Evolutionary conservation across 2,888 invertebrate species (phyloP).

Genomic region (Drosophila borealis): DNA sequence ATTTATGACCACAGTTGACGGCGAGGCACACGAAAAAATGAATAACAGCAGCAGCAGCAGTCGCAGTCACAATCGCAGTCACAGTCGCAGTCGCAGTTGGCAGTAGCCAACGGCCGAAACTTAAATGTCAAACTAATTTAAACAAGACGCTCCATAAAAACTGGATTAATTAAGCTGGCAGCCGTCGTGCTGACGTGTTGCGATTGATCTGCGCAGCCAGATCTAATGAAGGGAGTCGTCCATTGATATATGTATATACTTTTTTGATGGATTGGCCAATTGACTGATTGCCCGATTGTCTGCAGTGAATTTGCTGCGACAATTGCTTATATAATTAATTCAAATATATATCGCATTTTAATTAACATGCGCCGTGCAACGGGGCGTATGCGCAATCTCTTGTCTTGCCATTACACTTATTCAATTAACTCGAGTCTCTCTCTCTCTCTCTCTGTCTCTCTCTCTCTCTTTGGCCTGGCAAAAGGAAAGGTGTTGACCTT

Average conservation of each 20-base stretch:
- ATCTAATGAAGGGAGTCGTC: constrained; percentile 39
- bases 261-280: constrained; percentile 46
- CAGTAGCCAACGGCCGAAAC: constrained; percentile 47
- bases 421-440: constrained; percentile 61
- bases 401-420: constrained; percentile 64
- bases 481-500: constrained; percentile 82
- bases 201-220: neutral
- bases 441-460: constrained; percentile 3
- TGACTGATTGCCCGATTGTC: constrained; percentile 23
- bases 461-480: constrained; percentile 22
- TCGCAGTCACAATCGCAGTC: constrained; percentile 17
- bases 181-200: constrained; percentile 33
- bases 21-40: constrained; percentile 24
- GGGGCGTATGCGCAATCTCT: constrained; percentile 74
- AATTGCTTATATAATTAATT: constrained; percentile 66
- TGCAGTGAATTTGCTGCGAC: constrained; percentile 16
- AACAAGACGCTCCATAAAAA: constrained; percentile 69
- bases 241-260: constrained; percentile 35
- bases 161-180: constrained; percentile 75
- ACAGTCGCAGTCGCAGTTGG: neutral
- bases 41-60: constrained; percentile 4
- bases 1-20: constrained; percentile 61
- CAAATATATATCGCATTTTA: constrained; percentile 65
- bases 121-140: constrained; percentile 79
- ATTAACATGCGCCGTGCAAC: constrained; percentile 62